Percentiles rank a stretch among this genome's conserved stretches.
Conservation (phyloP, 2,888 invertebrate species). For the Cheilosia soror region DNA sequence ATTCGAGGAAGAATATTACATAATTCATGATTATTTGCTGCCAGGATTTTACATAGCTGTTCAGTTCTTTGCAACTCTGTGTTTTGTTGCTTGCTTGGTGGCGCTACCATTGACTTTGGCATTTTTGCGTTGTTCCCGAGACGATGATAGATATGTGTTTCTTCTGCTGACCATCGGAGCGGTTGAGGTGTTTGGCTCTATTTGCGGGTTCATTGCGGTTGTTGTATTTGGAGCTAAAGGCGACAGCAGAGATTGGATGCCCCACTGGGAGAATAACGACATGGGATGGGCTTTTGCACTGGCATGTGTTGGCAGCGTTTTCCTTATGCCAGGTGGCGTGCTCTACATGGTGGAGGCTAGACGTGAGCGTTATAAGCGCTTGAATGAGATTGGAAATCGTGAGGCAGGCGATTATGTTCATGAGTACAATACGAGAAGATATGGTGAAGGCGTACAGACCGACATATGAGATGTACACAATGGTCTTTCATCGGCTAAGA, state of each 20-base stretch:
- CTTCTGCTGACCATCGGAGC: slow-evolving; percentile 90
- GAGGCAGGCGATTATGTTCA: slow-evolving; percentile 88
- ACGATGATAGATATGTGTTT: slow-evolving; percentile 90
- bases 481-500: slow-evolving; percentile 32
- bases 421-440: slow-evolving; percentile 84
- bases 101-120: slow-evolving; percentile 90
- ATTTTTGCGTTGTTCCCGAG: slow-evolving; percentile 90
- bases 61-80: slow-evolving; percentile 96
- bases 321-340: slow-evolving; percentile 90
- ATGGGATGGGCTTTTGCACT: slow-evolving; percentile 97
- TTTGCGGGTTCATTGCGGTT: slow-evolving; percentile 92
- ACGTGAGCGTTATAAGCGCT: slow-evolving; percentile 89
- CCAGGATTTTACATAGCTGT: slow-evolving; percentile 97
- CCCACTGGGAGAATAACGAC: slow-evolving; percentile 97
- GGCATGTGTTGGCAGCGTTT: slow-evolving; percentile 91
- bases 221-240: slow-evolving; percentile 95
- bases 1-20: slow-evolving; percentile 98
- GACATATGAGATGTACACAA: slow-evolving; percentile 86
- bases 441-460: slow-evolving; percentile 86
- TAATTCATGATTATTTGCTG: slow-evolving; percentile 94
- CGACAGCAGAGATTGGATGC: slow-evolving; percentile 97
- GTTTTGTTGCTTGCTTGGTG: slow-evolving; percentile 91
- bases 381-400: slow-evolving; percentile 88
- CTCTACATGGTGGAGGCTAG: slow-evolving; percentile 93
- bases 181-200: slow-evolving; percentile 89